Percentiles rank a stretch among this genome's conserved stretches.
phyloP scores from a whole-genome alignment of 2,888 invertebrate genomes.

The Agriopis marginaria region DNA sequence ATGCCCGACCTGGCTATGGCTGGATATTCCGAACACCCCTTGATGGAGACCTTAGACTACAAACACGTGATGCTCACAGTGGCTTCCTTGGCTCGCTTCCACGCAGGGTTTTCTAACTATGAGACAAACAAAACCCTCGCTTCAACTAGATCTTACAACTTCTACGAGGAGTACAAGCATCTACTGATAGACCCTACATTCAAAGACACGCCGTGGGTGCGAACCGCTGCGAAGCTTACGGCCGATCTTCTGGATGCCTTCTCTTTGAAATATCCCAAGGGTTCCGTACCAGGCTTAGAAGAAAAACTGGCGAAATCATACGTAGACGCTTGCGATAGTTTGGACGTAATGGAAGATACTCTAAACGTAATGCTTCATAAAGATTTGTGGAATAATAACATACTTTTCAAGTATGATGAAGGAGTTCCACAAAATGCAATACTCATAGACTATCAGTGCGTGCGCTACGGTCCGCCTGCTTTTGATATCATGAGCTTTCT shows the following conservation, averaged over 20 bases:
- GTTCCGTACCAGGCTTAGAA: slow-evolving; percentile 54
- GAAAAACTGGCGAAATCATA: slow-evolving; percentile 52
- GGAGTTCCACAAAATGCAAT: slow-evolving; percentile 61
- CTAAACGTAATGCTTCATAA: slow-evolving; percentile 73
- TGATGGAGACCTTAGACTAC: slow-evolving; percentile 57
- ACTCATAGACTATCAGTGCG: slow-evolving; percentile 72
- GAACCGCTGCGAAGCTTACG: slow-evolving; percentile 65
- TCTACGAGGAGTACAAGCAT: slow-evolving; percentile 55
- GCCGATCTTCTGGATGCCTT: slow-evolving; percentile 61
- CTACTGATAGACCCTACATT: slow-evolving; percentile 62
- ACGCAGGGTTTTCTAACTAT: slow-evolving; percentile 70
- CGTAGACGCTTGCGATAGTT: slow-evolving; percentile 59
- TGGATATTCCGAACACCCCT: slow-evolving; percentile 61
- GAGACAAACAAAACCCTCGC: slow-evolving; percentile 54
- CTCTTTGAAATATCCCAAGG: slow-evolving; percentile 56
- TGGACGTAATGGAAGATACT: slow-evolving; percentile 58
- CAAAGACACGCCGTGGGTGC: slow-evolving; percentile 63
- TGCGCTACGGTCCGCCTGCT: slow-evolving; percentile 71
- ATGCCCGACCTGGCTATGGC: slow-evolving; percentile 68
- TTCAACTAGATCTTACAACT: slow-evolving; percentile 49
- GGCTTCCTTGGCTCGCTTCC: slow-evolving; percentile 68
- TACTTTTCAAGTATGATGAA: slow-evolving; percentile 69
- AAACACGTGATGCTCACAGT: slow-evolving; percentile 57
- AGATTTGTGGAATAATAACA: slow-evolving; percentile 76
- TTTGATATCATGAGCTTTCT: slow-evolving; percentile 70